phyloP scores from a whole-genome alignment of 35 echinoderm and acorn worm genomes.

The Ptychodera flava region DNA sequence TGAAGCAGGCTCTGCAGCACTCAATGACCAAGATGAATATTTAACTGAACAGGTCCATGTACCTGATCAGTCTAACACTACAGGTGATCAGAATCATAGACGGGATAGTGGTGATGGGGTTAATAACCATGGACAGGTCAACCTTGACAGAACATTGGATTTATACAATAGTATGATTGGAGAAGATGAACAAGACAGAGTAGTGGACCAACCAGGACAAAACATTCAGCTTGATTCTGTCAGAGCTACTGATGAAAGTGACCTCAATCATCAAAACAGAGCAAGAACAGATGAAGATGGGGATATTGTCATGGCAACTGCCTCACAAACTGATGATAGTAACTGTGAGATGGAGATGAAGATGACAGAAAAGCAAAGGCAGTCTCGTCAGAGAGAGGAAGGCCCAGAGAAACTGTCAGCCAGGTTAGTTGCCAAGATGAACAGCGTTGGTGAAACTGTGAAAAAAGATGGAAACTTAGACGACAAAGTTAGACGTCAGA shows the following conservation, averaged over 20 bases:
- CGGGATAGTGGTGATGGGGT: no score
- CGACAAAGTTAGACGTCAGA: not conserved
- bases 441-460: not conserved
- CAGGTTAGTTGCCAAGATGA: not conserved
- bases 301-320: constrained; percentile 49
- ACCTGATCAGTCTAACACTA: no score
- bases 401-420: not conserved
- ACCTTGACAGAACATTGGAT: not conserved
- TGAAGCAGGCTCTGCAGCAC: constrained; percentile 17
- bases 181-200: not conserved
- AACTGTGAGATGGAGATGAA: not conserved
- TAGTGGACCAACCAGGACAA: not conserved
- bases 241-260: not conserved
- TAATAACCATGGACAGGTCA: no score
- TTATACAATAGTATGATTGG: not conserved
- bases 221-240: not conserved
- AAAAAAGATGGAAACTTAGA: not conserved
- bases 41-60: no score
- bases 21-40: not conserved
- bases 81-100: no score
- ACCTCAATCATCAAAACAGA: not conserved
- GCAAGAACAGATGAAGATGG: constrained; percentile 32
- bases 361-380: not conserved
- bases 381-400: not conserved
- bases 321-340: constrained; percentile 5